Conservation (phyloP, 2,797 vertebrate species). For the Crotalus adamanteus region DNA sequence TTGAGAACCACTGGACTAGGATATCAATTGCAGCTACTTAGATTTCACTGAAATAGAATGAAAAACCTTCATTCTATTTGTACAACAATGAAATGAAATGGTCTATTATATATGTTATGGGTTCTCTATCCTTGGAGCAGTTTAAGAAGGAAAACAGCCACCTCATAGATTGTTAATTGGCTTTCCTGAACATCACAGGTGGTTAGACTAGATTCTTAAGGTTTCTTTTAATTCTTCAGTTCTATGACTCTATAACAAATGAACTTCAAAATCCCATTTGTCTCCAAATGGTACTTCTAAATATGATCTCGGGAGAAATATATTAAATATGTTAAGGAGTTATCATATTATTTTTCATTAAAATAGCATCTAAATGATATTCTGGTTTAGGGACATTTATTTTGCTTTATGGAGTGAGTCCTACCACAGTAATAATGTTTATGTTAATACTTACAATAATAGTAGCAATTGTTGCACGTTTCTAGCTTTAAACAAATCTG, state of each 20-base stretch:
- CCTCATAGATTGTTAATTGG: not conserved
- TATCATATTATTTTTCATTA: not conserved
- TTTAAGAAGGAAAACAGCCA: not conserved
- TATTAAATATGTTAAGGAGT: not conserved
- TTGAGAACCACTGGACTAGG: not conserved
- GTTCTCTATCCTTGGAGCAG: not conserved
- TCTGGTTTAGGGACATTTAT: not conserved
- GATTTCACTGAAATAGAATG: not conserved
- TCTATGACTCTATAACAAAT: not conserved
- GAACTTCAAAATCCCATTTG: not conserved
- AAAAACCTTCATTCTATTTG: not conserved
- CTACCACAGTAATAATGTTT: not conserved
- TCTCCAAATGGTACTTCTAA: not conserved
- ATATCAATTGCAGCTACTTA: not conserved
- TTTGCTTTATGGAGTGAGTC: not conserved
- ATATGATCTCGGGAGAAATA: not conserved
- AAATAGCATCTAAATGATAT: not conserved
- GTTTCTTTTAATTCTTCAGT: not conserved
- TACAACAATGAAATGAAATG: not conserved
- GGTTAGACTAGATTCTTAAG: not conserved
- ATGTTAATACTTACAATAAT: not conserved
- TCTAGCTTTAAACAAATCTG: not conserved
- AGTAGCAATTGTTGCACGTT: not conserved
- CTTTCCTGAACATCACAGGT: not conserved
- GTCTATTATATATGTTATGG: not conserved